phyloP scores from a whole-genome alignment of 2,113 vertebrate genomes.

The Aptenodytes forsteri region DNA sequence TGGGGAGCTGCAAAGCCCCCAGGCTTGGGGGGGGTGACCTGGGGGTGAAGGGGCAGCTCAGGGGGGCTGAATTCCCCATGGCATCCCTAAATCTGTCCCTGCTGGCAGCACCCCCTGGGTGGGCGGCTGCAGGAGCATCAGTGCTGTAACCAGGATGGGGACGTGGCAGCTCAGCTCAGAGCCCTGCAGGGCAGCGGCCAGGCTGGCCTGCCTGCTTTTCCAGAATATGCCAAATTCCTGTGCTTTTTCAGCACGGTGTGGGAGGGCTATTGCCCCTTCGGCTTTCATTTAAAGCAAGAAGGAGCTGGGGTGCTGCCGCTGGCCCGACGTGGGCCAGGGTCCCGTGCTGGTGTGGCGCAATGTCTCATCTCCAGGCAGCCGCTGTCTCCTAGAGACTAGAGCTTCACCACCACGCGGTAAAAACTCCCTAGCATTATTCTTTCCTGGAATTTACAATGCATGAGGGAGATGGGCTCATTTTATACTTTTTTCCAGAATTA shows the following conservation, averaged over 20 bases:
- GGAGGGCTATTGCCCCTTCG: not conserved
- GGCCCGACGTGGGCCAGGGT: conserved; percentile 1
- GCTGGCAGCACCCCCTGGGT: fast-evolving
- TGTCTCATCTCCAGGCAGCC: conserved; percentile 39
- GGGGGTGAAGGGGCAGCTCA: fast-evolving
- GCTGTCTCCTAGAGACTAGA: conserved; percentile 55
- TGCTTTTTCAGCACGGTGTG: not conserved
- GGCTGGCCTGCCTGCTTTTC: not conserved
- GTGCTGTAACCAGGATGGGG: fast-evolving
- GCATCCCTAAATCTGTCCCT: not conserved
- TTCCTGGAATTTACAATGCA: conserved; percentile 39
- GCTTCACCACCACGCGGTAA: not conserved
- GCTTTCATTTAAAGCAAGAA: not conserved
- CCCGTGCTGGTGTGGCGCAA: not conserved
- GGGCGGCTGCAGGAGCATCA: not conserved
- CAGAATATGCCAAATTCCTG: conserved; percentile 30
- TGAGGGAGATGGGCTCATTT: conserved; percentile 24
- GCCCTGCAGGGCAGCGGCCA: not conserved
- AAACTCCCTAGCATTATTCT: conserved; percentile 28
- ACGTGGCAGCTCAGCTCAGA: not conserved
- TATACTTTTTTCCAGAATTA: not conserved
- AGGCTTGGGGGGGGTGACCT: not conserved
- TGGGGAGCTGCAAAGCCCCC: not conserved
- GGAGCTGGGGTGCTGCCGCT: not conserved
- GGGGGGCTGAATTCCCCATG: not conserved